Evolutionary conservation across 2,113 vertebrate genomes (phyloP).

Genomic region (Aphelocoma coerulescens): DNA sequence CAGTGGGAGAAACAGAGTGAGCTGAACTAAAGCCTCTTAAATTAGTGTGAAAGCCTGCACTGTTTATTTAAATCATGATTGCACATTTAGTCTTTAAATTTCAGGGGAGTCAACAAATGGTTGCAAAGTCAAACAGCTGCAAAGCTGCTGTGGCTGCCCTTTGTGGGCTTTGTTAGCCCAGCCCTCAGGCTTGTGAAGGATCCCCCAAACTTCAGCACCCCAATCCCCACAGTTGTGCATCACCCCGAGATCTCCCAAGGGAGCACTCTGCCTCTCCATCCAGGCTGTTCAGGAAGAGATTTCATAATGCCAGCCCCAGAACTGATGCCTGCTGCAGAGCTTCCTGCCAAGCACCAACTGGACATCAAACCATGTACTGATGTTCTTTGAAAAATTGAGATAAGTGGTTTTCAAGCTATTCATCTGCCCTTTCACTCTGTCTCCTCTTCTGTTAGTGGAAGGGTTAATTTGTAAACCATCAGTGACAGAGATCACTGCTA

Average conservation of each 20-base stretch:
- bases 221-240: accelerated
- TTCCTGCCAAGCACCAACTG: not conserved
- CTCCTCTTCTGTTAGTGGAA: not conserved
- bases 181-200: not conserved
- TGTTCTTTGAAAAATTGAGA: not conserved
- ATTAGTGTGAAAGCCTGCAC: not conserved
- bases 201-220: not conserved
- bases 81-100: not conserved
- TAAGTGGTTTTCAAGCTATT: not conserved
- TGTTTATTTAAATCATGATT: not conserved
- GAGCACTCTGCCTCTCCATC: not conserved
- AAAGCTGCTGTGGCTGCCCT: not conserved
- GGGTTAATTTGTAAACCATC: not conserved
- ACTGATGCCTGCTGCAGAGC: not conserved
- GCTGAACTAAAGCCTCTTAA: not conserved
- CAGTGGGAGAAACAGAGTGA: not conserved
- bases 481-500: not conserved
- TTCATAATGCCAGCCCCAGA: not conserved
- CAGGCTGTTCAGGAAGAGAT: not conserved
- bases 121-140: not conserved
- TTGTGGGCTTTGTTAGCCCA: not conserved
- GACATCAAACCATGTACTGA: not conserved
- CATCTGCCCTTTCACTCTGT: not conserved
- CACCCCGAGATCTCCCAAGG: not conserved
- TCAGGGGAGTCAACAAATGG: not conserved